Evolutionary conservation across 1,140 invertebrate species (phyloP).

Genomic region (Heliconius hewitsoni): DNA sequence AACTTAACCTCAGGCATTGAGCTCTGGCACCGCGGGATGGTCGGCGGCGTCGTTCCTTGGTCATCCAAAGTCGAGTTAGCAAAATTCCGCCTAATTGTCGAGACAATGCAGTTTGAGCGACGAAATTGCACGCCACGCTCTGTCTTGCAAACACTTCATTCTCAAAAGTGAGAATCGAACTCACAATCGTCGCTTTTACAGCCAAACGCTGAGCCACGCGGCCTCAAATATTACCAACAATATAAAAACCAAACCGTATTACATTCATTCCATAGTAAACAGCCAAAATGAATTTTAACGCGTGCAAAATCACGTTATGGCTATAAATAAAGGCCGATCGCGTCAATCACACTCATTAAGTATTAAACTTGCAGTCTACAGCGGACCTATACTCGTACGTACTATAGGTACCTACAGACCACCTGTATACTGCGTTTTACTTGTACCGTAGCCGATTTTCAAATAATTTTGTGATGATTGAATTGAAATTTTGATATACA

Average conservation of each 20-base stretch:
- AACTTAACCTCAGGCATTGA: no score
- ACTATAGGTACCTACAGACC: constrained; percentile 3
- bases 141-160: no score
- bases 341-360: constrained; percentile 45
- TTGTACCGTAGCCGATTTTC: constrained; percentile 21
- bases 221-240: neutral
- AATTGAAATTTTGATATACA: constrained; percentile 12
- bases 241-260: constrained; percentile 15
- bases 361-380: constrained; percentile 43
- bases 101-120: no score
- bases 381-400: neutral
- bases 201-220: no score
- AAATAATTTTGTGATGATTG: neutral
- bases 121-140: no score
- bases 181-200: no score
- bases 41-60: no score
- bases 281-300: constrained; percentile 40
- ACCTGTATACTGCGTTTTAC: constrained; percentile 36
- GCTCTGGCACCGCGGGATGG: no score
- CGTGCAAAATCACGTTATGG: constrained; percentile 41
- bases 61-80: no score
- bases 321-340: constrained; percentile 43
- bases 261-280: constrained; percentile 17
- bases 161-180: no score
- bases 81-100: no score